Evolutionary conservation across 1,140 invertebrate genomes (phyloP), one percentile per base, ranked within the genome.

Genomic region (Muscidifurax raptorellus): DNA sequence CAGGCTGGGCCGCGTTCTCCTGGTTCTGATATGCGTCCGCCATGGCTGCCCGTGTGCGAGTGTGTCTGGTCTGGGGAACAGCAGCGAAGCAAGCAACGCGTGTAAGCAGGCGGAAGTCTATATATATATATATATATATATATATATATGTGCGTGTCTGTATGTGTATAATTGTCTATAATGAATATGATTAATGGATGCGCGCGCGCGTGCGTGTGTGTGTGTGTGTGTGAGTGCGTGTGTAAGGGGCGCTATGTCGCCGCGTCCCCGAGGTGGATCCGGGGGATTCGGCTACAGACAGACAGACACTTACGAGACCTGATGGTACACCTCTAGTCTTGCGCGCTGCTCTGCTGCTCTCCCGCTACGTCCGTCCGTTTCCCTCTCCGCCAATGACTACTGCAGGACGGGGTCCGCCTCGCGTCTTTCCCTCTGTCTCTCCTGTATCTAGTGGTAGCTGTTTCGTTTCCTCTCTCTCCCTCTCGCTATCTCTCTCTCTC

Each of bases 11-110:
- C 66, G 66, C 40, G 52, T 83, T 78, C 66, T 84, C 82, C 32
- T 84, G 82, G 27, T 28, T 79, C 64, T 84, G 82, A 18, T 72
- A 79, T 84, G 76, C 82, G 82, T 84, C 82, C 67, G 82, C 82
- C 82, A 84, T 84, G 27, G 82, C 32, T 82, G 36, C 13, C 30
- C 47, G 28, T 67, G 77, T 67, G 7, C 28, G 27, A 59, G 22
- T 59, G 52, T 22, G 52, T 52, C 36, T 40, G 36, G 52, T 59
- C 52, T 59, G 52, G 52, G 52, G 52, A 59, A 59, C 52, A 22
- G 52, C 52, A 18, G 52, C 52, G 52, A n/a, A 59, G 52, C 52
- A 59, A 59, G 52, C 52, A 59, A 18, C 52, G 52, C 52, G 52
- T 59, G 52, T 59, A 59, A 59, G 66, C 25, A 25, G 7, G 78